These are phyloP conservation scores for Pandemis heparana DNA, from an alignment of 2,888 invertebrate genomes.

Conservation along the genomic window DNA sequence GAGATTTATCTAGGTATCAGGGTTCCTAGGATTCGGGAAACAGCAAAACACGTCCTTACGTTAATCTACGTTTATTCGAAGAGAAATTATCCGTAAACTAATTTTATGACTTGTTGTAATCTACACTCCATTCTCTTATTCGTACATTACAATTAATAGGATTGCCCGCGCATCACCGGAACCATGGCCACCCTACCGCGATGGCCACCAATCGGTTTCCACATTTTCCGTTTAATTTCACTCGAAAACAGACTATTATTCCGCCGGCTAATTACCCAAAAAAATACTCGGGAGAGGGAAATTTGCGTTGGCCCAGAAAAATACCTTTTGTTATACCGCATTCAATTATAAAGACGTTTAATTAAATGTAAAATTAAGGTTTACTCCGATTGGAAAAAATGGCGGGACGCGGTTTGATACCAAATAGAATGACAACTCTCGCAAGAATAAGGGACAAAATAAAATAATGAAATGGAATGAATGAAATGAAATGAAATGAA, in stretches of 20 bases:
- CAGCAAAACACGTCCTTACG: no score
- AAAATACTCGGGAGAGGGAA: background rate
- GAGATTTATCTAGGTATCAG: no score
- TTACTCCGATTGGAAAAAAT: background rate
- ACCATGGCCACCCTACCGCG: background rate
- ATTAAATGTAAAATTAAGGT: background rate
- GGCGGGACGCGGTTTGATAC: background rate
- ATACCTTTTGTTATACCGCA: constrained; percentile 1
- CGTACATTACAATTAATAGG: no score
- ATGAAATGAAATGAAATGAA: no score
- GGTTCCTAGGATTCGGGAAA: no score
- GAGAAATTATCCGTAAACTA: no score
- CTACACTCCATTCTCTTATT: no score
- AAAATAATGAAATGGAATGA: no score
- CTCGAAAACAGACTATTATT: constrained; percentile 14
- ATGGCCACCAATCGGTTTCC: constrained; percentile 17
- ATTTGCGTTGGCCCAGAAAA: background rate
- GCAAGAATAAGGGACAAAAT: no score
- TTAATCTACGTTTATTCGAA: no score
- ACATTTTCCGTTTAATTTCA: constrained; percentile 17
- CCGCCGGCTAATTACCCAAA: constrained; percentile 11
- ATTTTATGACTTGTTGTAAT: no score
- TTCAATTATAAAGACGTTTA: background rate
- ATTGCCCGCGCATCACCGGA: background rate
- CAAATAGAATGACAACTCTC: no score